A percentile compares a stretch with the other conserved stretches of the same genome.
These are phyloP conservation scores for Sebastes melanostomus DNA, from an alignment of 2,797 vertebrate species.

Conservation along the genomic window DNA sequence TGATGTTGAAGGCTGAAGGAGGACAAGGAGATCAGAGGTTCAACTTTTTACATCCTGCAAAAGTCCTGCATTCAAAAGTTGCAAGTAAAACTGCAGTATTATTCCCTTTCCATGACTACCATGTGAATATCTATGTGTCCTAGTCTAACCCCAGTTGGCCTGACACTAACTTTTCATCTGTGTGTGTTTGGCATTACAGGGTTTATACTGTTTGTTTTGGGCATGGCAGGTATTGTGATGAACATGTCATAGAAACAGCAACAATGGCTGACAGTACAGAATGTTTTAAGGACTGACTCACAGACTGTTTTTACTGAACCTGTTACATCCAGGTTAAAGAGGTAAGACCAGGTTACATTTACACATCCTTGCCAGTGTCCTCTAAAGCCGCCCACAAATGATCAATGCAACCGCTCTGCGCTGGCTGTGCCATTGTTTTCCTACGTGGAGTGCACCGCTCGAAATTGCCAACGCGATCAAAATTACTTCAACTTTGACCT, in stretches of 20 bases:
- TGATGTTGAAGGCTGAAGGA: conserved; percentile 47
- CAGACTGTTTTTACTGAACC: no score
- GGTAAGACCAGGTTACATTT: neutral
- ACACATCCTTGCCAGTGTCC: accelerated
- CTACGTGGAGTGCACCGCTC: no score
- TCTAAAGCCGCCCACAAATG: no score
- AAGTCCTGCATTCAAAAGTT: neutral
- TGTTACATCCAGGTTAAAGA: neutral
- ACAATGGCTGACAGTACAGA: neutral
- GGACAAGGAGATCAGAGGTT: neutral
- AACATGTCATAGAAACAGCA: neutral
- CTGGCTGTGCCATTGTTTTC: no score
- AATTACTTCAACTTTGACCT: no score
- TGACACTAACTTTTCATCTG: neutral
- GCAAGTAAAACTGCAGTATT: neutral
- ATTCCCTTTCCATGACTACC: neutral
- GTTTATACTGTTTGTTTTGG: neutral
- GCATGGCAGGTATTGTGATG: neutral
- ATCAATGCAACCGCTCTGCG: no score
- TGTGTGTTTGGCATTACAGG: neutral
- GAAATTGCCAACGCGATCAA: no score
- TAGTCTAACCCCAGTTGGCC: no score
- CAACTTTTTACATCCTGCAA: no score
- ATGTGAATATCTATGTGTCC: neutral
- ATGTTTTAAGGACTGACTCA: neutral